Conservation (phyloP, 1,140 invertebrate genomes). For the Drosophila tsacasi region DNA sequence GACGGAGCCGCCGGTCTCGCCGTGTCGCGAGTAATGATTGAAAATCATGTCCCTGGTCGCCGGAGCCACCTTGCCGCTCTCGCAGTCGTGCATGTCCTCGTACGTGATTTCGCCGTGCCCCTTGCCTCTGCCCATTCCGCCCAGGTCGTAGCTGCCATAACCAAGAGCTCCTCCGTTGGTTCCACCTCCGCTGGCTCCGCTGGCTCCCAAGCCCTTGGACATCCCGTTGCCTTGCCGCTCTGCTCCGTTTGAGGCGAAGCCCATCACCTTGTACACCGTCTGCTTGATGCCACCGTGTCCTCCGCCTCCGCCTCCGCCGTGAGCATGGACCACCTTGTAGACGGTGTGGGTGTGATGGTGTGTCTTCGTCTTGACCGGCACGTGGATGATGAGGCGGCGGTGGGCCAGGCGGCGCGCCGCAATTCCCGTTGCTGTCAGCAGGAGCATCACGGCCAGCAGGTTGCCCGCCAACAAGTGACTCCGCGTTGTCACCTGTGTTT, state of each 20-base stretch:
- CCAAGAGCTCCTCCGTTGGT: constrained; percentile 10
- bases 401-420: constrained; percentile 56
- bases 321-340: constrained; percentile 69
- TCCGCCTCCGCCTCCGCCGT: constrained; percentile 28
- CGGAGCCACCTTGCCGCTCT: constrained; percentile 69
- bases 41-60: constrained; percentile 73
- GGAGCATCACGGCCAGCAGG: constrained; percentile 46
- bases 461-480: constrained; percentile 24
- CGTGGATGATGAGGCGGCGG: constrained; percentile 78
- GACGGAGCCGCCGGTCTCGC: constrained; percentile 47
- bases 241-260: constrained; percentile 48
- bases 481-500: constrained; percentile 2
- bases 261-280: constrained; percentile 72
- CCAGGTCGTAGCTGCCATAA: constrained; percentile 36
- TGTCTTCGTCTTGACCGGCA: constrained; percentile 77
- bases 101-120: constrained; percentile 74
- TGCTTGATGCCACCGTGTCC: constrained; percentile 53
- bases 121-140: constrained; percentile 50
- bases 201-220: constrained; percentile 19
- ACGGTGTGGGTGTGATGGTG: constrained; percentile 82
- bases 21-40: constrained; percentile 79
- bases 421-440: constrained; percentile 53
- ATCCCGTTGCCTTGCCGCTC: constrained; percentile 17
- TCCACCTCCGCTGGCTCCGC: constrained; percentile 13
- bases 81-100: constrained; percentile 74